These are phyloP conservation scores for Pelodiscus sinensis DNA, from an alignment of 2,113 vertebrate genomes.

Conservation along the genomic window DNA sequence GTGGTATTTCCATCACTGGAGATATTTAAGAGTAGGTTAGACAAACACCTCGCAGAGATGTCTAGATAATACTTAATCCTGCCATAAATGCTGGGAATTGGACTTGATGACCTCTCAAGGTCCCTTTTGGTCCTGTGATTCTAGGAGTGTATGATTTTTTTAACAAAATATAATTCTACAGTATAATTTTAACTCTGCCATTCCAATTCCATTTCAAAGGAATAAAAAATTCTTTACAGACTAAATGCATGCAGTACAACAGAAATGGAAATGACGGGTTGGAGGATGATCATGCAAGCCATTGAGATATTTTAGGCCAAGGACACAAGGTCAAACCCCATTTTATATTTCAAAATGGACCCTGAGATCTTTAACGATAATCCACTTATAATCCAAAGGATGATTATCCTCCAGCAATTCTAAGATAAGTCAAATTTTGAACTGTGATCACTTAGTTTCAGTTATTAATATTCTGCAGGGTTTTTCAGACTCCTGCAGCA, in stretches of 20 bases:
- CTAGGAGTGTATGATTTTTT: not conserved
- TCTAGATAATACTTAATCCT: no score
- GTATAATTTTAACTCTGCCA: not conserved
- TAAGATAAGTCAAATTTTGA: not conserved
- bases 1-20: no score
- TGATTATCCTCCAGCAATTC: rapidly evolving
- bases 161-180: not conserved
- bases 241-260: not conserved
- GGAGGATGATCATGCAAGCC: not conserved
- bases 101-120: no score
- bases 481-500: not conserved
- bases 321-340: not conserved
- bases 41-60: no score
- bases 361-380: not conserved
- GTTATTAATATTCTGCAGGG: not conserved
- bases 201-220: not conserved
- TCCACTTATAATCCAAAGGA: not conserved
- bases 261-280: not conserved
- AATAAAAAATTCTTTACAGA: not conserved
- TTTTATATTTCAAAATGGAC: not conserved
- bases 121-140: no score
- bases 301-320: not conserved
- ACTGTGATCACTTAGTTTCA: not conserved
- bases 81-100: no score
- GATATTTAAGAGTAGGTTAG: no score